A percentile compares a stretch with the other conserved stretches of the same genome.
Conservation (phyloP, 2,113 vertebrate species). For the Garra rufa region DNA sequence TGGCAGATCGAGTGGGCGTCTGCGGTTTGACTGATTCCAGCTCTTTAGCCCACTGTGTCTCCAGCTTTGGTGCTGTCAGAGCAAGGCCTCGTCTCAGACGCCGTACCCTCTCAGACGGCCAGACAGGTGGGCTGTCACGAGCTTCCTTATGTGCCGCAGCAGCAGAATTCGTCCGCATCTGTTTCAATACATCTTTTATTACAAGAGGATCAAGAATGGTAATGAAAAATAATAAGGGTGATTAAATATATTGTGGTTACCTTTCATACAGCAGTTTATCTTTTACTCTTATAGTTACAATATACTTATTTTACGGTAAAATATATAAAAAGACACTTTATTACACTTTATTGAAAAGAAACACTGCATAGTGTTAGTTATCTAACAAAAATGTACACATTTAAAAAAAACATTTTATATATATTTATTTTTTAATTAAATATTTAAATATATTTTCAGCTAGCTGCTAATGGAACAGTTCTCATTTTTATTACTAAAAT, state of each 20-base stretch:
- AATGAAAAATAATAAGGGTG: background rate
- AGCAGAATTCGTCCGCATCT: background rate
- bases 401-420: too few species aligned
- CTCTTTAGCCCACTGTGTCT: background rate
- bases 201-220: background rate
- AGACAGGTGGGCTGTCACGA: conserved; percentile 43
- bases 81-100: conserved; percentile 27
- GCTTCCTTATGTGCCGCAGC: background rate
- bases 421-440: too few species aligned
- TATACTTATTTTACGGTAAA: background rate
- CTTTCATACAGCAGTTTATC: background rate
- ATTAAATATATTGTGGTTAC: background rate
- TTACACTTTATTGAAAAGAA: background rate
- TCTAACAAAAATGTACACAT: background rate
- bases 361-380: too few species aligned
- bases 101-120: conserved; percentile 27
- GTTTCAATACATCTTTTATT: background rate
- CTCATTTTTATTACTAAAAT: too few species aligned
- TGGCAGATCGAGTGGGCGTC: conserved; percentile 1
- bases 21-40: conserved; percentile 31
- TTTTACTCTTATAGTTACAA: background rate
- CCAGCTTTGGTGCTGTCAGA: conserved; percentile 39
- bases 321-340: background rate
- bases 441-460: too few species aligned
- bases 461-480: too few species aligned